Conservation (phyloP, 1,140 invertebrate species). For the Trichonephila clavipes region DNA sequence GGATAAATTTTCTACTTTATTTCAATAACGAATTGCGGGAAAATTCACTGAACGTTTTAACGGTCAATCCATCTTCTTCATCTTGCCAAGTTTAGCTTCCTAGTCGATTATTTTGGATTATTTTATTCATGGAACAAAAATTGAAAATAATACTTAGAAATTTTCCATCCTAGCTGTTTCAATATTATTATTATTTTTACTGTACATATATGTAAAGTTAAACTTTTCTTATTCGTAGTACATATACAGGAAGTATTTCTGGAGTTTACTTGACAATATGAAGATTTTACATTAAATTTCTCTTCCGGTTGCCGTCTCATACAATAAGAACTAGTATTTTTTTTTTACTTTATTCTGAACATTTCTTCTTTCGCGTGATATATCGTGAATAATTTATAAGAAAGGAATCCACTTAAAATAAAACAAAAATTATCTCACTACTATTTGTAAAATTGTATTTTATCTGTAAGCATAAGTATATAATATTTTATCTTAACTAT, state of each 20-base stretch:
- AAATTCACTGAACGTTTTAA: not conserved
- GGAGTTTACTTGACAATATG: not conserved
- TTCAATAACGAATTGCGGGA: not conserved
- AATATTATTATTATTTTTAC: not conserved
- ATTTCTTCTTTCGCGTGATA: too few species aligned
- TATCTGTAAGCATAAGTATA: too few species aligned
- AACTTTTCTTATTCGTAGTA: not conserved
- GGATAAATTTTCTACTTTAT: not conserved
- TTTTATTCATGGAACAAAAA: not conserved
- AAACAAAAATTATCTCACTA: too few species aligned
- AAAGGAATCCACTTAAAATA: too few species aligned
- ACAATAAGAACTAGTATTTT: not conserved
- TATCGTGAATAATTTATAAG: too few species aligned
- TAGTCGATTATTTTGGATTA: not conserved
- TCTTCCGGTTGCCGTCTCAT: not conserved
- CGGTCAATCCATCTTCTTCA: not conserved
- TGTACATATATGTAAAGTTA: not conserved
- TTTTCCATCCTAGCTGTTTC: not conserved
- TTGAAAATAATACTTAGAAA: not conserved
- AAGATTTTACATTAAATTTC: not conserved
- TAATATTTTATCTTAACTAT: too few species aligned
- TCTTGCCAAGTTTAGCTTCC: not conserved
- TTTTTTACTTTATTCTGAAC: too few species aligned
- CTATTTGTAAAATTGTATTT: too few species aligned
- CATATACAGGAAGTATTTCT: not conserved